A percentile compares a stretch with the other conserved stretches of the same genome.
phyloP scores from a whole-genome alignment of 2,797 vertebrate genomes.

The Anguilla anguilla region DNA sequence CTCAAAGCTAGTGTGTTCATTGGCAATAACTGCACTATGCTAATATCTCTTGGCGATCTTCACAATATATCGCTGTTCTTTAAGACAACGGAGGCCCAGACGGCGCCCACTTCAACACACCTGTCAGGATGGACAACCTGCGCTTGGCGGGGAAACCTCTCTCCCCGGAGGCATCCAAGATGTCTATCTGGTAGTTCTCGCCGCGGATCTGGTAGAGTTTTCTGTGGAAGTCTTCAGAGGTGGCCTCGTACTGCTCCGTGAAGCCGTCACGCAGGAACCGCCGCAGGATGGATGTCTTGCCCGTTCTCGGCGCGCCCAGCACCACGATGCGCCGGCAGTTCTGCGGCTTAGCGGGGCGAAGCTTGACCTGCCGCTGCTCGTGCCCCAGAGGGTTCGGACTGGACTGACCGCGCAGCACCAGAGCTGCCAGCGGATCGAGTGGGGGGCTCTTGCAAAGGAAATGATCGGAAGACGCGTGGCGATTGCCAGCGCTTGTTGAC shows the following conservation, averaged over 20 bases:
- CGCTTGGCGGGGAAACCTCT: constrained; percentile 73
- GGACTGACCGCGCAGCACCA: constrained; percentile 27
- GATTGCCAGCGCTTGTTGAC: constrained; percentile 58
- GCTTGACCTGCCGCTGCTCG: constrained; percentile 32
- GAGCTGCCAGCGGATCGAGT: constrained; percentile 52
- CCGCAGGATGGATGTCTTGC: constrained; percentile 70
- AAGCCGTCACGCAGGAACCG: constrained; percentile 68
- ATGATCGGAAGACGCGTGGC: constrained; percentile 52
- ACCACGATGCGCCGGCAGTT: constrained; percentile 73
- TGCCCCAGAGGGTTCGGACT: constrained; percentile 11
- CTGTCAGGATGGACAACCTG: constrained; percentile 74
- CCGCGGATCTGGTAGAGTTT: constrained; percentile 74
- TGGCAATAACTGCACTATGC: background rate
- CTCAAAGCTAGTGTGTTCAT: too few relatives aligned
- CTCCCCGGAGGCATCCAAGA: constrained; percentile 72
- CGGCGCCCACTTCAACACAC: constrained; percentile 49
- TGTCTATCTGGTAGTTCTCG: constrained; percentile 70
- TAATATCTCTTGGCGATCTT: background rate
- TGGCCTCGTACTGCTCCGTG: constrained; percentile 70
- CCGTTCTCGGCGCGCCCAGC: constrained; percentile 70
- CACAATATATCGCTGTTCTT: background rate
- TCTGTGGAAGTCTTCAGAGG: constrained; percentile 73
- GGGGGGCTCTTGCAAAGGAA: constrained; percentile 44
- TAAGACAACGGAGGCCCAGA: background rate
- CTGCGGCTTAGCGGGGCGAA: constrained; percentile 57